Base-by-base conservation (phyloP, 2,113 vertebrate species). In the Ceratotherium simum region DNA sequence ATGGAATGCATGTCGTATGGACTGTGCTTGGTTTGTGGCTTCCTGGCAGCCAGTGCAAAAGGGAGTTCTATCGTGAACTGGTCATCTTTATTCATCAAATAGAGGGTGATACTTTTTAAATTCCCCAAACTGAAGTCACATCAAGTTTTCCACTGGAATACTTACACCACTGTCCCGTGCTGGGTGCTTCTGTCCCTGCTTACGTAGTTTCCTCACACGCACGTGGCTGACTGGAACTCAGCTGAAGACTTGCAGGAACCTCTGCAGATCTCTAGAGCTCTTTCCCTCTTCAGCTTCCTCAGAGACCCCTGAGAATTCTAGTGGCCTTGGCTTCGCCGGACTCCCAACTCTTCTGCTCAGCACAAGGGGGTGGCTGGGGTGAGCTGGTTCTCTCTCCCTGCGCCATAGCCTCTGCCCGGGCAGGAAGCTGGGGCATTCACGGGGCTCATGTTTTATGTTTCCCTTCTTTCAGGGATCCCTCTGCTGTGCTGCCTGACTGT, bases 31-130 rank as follows among this genome's bases (percentile, higher is more conserved):
- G 39, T 58, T 88, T 42, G 0, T 56, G 69, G 23, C 31, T 79
- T 94, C 51, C 42, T 67, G n/a, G 62, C 18, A 94, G 76, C 64
- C 21, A 64, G 13, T n/a, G 25, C 20, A 23, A 78, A 90, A 83
- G 64, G 54, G 60, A 16, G n/a, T 51, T 80, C 90, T 80, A 46
- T 85, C 60, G 76, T 62, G 31, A 94, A 16, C 75, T 87, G 27
- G 14, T 92, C 42, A 72, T 36, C 69, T 82, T 91, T 46, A 42
- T 62, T 91, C 60, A 91, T 31, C 91, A 70, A 76, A 54, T 46
- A 92, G 64, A 58, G 46, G 25, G n/a, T 90, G 25, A 54, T 75
- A 78, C 16, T 18, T 60, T 62, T n/a, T 23, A 42, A 60, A 75
- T 90, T 89, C 64, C n/a, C 29, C 67, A 69, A 73, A 65, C 31